Conservation (phyloP, 2,797 vertebrate species). For the Pipistrellus kuhlii region DNA sequence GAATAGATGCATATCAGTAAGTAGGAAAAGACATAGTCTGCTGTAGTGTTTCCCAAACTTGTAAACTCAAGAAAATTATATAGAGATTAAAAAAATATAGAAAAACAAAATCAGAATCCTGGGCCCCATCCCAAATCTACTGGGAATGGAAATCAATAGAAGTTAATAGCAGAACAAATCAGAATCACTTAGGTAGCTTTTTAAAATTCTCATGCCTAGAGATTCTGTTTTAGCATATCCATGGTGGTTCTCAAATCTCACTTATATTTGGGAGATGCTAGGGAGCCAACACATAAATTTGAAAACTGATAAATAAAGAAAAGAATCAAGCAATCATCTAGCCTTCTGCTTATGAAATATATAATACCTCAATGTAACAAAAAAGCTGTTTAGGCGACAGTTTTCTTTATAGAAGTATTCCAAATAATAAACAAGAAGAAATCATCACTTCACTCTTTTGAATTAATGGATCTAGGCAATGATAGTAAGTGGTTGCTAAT, state of each 20-base stretch:
- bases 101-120: conserved; percentile 4
- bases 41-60: background rate
- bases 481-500: background rate
- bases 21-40: background rate
- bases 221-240: background rate
- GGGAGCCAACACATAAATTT: conserved; percentile 24
- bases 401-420: background rate
- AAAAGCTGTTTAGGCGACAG: background rate
- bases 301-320: conserved; percentile 14
- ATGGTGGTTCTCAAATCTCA: background rate
- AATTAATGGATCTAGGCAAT: conserved; percentile 15
- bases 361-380: background rate
- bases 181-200: conserved; percentile 17
- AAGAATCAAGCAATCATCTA: conserved; percentile 26
- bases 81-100: background rate
- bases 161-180: background rate
- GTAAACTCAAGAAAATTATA: background rate
- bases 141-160: background rate
- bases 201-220: background rate
- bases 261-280: background rate
- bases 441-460: background rate
- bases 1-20: background rate
- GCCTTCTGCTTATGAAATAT: background rate
- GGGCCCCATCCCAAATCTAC: background rate
- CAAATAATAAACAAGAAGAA: background rate